Evolutionary conservation across 2,797 vertebrate species (phyloP).

Genomic region (Xenentodon cancila): DNA sequence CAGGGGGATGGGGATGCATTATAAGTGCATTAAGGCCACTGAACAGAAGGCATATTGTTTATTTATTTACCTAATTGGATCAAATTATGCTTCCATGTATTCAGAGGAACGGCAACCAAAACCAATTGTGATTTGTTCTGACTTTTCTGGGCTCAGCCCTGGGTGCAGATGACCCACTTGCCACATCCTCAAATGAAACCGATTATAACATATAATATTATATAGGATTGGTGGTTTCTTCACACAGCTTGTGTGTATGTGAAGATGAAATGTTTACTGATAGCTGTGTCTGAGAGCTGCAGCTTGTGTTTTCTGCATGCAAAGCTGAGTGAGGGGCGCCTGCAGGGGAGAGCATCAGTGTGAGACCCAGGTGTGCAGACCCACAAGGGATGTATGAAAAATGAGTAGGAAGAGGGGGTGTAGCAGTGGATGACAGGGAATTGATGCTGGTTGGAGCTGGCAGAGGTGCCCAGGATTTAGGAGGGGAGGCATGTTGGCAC

Average conservation of each 20-base stretch:
- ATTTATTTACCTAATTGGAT: constrained; percentile 83
- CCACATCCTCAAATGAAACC: constrained; percentile 36
- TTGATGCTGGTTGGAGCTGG: constrained; percentile 64
- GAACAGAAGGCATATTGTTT: constrained; percentile 83
- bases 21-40: constrained; percentile 75
- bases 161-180: constrained; percentile 54
- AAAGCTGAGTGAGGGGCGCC: constrained; percentile 39
- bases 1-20: constrained; percentile 61
- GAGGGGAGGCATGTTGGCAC: constrained; percentile 60
- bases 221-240: not conserved
- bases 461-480: constrained; percentile 63
- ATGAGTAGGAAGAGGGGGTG: constrained; percentile 49
- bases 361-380: constrained; percentile 73
- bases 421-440: constrained; percentile 49
- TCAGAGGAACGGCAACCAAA: constrained; percentile 66
- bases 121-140: constrained; percentile 69
- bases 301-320: constrained; percentile 46
- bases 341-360: constrained; percentile 42
- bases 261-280: constrained; percentile 42
- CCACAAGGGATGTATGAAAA: constrained; percentile 73
- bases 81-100: constrained; percentile 78
- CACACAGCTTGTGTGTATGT: constrained; percentile 4
- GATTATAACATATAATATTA: constrained; percentile 45
- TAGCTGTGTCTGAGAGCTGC: constrained; percentile 28
- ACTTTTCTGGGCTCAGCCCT: constrained; percentile 53